Evolutionary conservation across 2,888 invertebrate species (phyloP), one percentile per base, ranked within the genome.

Genomic region (Drosophila nr. fundita): DNA sequence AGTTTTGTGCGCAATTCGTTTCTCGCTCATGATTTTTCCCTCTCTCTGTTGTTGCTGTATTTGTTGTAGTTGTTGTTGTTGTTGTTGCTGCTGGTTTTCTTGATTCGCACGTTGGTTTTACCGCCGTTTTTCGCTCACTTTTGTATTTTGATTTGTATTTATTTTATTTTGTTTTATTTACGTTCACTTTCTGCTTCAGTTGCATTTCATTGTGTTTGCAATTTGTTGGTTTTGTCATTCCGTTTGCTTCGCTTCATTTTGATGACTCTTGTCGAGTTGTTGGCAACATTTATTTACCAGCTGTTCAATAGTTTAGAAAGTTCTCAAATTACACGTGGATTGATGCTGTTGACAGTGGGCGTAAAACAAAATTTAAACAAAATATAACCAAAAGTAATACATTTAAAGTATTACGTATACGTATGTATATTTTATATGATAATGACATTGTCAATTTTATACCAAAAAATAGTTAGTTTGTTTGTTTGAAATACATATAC

Each of bases 1-100:
- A 90, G 92, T 91, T 88, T 89, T 90, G 91, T 91, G 91, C 84
- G 91, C 92, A 85, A 89, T 87, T 87, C 91, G 89, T 87, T 91
- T 88, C 81, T 87, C 82, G 86, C 82, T 90, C 92, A 91, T 91
- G 91, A 89, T 90, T 86, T 82, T 78, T 75, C 59, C 78, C 65
- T 73, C 67, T 68, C 45, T 32, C 69, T 65, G 62, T 76, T 71
- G 64, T 64, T 74, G 50, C 59, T 45, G 15, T 68, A 69, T 54
- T 50, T 67, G 68, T 68, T 42, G 60, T 49, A 61, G 61, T 27
- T 45, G n/a, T 49, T 52, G 29, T 53, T 57, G 32, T 42, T 29
- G 63, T 45, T 61, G 30, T 55, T 63, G 53, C 53, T 65, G 27
- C 27, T 63, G 42, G 52, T 65, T 27, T 63, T 62, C 48, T 49